A percentile compares a stretch with the other conserved stretches of the same genome.
phyloP scores from a whole-genome alignment of 2,113 vertebrate genomes.

The Cynopterus brachyotis region DNA sequence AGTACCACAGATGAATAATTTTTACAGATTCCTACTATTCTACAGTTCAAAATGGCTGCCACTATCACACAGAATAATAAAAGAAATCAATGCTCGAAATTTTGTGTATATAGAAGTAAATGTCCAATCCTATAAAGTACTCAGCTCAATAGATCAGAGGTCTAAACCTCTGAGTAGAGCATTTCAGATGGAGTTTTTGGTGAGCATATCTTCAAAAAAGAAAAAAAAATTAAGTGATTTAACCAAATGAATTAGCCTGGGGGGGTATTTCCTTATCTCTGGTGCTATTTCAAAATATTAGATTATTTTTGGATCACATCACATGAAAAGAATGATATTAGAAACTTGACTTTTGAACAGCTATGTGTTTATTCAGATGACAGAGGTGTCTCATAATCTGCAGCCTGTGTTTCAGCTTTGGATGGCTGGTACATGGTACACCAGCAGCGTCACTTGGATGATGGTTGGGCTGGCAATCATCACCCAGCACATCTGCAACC shows the following conservation, averaged over 20 bases:
- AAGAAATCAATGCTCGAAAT: neutral
- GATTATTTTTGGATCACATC: neutral
- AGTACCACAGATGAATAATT: slow-evolving; percentile 64
- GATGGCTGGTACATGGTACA: neutral
- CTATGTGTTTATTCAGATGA: neutral
- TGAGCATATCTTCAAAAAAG: neutral
- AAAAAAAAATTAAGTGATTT: neutral
- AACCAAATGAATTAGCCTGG: neutral
- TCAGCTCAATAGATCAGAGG: slow-evolving; percentile 29
- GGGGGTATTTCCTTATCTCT: slow-evolving; percentile 4
- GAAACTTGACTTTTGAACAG: neutral
- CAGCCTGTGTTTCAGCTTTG: neutral
- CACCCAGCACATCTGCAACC: slow-evolving; percentile 1
- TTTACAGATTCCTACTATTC: slow-evolving; percentile 7
- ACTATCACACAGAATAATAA: slow-evolving; percentile 17
- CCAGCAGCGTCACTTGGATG: neutral
- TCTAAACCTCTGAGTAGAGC: neutral
- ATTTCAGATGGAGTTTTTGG: neutral
- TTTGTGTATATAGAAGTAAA: neutral
- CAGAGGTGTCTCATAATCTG: neutral
- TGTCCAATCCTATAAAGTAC: neutral
- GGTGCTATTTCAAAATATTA: neutral
- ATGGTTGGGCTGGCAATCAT: neutral
- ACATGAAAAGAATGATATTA: neutral
- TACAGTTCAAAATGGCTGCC: slow-evolving; percentile 54